A percentile compares a stretch with the other conserved stretches of the same genome.
Conservation (phyloP, 2,888 invertebrate species). For the Diaphora mendica region DNA sequence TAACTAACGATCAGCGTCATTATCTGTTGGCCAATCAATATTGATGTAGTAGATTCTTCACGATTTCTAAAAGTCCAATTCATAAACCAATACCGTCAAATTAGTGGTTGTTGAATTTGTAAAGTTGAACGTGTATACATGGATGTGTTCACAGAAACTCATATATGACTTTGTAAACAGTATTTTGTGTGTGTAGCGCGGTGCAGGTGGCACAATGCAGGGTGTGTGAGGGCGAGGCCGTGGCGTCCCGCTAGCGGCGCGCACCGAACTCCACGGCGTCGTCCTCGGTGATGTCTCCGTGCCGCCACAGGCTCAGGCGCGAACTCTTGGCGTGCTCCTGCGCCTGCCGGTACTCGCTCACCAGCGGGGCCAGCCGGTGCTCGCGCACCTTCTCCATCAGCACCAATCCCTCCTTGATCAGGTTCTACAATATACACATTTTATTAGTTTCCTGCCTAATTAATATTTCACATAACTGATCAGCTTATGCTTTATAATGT, state of each 20-base stretch:
- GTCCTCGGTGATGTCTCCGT: constrained; percentile 99
- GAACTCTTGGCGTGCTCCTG: constrained; percentile 94
- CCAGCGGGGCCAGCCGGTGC: constrained; percentile 91
- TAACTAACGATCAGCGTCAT: constrained; percentile 28
- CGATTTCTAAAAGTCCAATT: constrained; percentile 38
- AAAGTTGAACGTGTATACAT: constrained; percentile 30
- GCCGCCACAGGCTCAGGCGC: constrained; percentile 97
- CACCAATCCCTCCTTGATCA: constrained; percentile 95
- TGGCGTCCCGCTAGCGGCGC: constrained; percentile 75
- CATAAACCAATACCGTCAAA: constrained; percentile 30
- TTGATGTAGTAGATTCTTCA: constrained; percentile 14
- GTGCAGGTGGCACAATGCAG: constrained; percentile 68
- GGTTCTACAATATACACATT: constrained; percentile 80
- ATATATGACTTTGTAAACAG: constrained; percentile 61
- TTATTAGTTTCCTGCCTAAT: not conserved
- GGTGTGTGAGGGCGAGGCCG: constrained; percentile 57
- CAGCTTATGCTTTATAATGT: too few species aligned
- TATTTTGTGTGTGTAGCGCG: constrained; percentile 59
- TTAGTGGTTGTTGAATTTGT: constrained; percentile 23
- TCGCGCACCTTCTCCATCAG: constrained; percentile 93
- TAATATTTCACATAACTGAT: too few species aligned
- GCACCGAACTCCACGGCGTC: constrained; percentile 89
- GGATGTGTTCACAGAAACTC: constrained; percentile 61
- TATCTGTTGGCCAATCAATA: constrained; percentile 30
- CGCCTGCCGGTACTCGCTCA: constrained; percentile 93